A percentile compares a stretch with the other conserved stretches of the same genome.
Conservation (phyloP, 2,797 vertebrate genomes). For the Neosilurus mollespiculum region DNA sequence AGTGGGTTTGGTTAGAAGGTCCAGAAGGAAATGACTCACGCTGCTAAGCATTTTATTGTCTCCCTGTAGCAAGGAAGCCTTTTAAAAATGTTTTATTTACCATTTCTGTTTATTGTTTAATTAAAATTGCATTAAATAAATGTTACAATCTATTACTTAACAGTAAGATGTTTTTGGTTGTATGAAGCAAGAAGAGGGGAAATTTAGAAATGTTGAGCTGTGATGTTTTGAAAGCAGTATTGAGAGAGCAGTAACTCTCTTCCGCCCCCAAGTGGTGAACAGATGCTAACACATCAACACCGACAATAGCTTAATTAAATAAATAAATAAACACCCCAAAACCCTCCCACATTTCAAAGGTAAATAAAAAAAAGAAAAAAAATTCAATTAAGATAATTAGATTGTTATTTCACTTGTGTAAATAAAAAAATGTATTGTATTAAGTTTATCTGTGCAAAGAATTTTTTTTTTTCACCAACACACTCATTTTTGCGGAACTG, state of each 20-base stretch:
- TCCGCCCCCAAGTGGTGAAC: slow-evolving; percentile 49
- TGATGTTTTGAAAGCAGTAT: neutral
- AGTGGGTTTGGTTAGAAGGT: slow-evolving; percentile 15
- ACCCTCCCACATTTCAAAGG: no score
- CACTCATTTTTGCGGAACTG: no score
- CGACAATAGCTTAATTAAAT: neutral
- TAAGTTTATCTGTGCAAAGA: no score
- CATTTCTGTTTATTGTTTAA: neutral
- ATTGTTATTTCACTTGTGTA: no score
- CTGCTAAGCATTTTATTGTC: neutral
- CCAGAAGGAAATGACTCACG: slow-evolving; percentile 16
- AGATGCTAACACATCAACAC: neutral
- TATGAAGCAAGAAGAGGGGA: neutral
- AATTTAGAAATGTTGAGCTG: neutral
- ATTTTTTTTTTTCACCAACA: no score
- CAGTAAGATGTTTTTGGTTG: neutral
- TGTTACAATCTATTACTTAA: neutral
- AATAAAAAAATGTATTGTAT: no score
- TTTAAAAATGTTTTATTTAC: neutral
- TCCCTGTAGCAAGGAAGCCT: neutral
- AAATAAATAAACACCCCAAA: no score
- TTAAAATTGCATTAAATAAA: neutral
- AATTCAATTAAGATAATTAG: neutral
- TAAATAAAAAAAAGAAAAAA: neutral
- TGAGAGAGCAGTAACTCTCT: slow-evolving; percentile 14